A percentile compares a stretch with the other conserved stretches of the same genome.
These are phyloP conservation scores for Gobio gobio DNA, from an alignment of 2,113 vertebrate species.

Conservation along the genomic window DNA sequence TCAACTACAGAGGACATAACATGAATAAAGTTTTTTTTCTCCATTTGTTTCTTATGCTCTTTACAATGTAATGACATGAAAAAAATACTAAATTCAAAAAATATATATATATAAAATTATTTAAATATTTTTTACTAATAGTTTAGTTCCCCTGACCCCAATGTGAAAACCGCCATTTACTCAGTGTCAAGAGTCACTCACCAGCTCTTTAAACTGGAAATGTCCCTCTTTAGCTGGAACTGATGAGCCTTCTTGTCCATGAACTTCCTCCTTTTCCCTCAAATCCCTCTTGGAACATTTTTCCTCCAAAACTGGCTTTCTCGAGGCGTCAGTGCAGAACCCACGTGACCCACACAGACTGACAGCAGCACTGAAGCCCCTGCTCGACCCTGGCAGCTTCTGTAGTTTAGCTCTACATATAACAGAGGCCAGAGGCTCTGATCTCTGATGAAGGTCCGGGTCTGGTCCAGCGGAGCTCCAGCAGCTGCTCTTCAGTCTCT, in stretches of 20 bases:
- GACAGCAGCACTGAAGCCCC: neutral
- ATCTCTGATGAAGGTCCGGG: constrained; percentile 4
- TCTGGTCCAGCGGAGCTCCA: constrained; percentile 29
- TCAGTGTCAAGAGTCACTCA: constrained; percentile 43
- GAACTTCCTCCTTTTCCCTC: constrained; percentile 21
- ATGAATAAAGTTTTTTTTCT: too few relatives aligned
- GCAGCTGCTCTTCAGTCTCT: constrained; percentile 27
- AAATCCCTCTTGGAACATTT: neutral
- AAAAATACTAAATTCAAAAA: too few relatives aligned
- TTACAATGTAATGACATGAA: too few relatives aligned
- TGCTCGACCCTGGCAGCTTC: neutral
- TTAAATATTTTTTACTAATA: too few relatives aligned
- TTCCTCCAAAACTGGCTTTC: constrained; percentile 28
- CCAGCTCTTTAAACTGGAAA: constrained; percentile 80
- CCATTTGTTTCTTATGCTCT: too few relatives aligned
- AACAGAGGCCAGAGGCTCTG: neutral
- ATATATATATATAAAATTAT: too few relatives aligned
- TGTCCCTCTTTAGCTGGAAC: constrained; percentile 65
- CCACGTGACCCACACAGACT: constrained; percentile 5
- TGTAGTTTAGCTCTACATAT: neutral
- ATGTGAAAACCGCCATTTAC: neutral
- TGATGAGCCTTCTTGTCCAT: constrained; percentile 7
- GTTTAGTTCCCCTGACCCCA: too few relatives aligned
- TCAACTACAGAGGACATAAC: too few relatives aligned
- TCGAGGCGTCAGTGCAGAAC: constrained; percentile 47